phyloP scores from a whole-genome alignment of 2,888 invertebrate genomes.

The Lasioglossum zephyrum region DNA sequence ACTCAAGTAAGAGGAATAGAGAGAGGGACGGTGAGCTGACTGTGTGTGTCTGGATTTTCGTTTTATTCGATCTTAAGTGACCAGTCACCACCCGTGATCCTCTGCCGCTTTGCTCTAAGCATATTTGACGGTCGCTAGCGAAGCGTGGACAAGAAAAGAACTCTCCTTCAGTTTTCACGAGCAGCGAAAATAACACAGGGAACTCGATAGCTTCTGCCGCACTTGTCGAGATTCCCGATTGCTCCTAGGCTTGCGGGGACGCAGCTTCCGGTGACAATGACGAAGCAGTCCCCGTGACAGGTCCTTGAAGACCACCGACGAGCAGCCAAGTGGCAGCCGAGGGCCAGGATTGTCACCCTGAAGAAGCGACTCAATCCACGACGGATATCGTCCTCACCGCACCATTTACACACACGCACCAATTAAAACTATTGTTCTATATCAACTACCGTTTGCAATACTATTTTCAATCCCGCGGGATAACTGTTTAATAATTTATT shows the following conservation, averaged over 20 bases:
- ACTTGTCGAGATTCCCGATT: slow-evolving; percentile 38
- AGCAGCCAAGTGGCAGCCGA: slow-evolving; percentile 62
- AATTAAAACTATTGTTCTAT: slow-evolving; percentile 15
- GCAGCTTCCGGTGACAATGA: slow-evolving; percentile 69
- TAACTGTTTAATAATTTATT: too few species aligned
- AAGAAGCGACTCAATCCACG: slow-evolving; percentile 56
- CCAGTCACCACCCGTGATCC: not conserved
- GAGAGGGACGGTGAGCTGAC: not conserved
- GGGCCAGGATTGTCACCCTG: slow-evolving; percentile 57
- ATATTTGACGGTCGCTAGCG: not conserved
- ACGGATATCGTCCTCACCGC: slow-evolving; percentile 2
- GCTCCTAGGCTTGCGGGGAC: slow-evolving; percentile 40
- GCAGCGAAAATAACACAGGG: slow-evolving; percentile 22
- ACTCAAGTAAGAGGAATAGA: not conserved
- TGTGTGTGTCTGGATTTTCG: not conserved
- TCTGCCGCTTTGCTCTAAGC: not conserved
- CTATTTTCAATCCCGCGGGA: too few species aligned
- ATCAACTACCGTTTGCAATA: too few species aligned
- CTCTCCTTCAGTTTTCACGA: not conserved
- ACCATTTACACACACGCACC: not conserved
- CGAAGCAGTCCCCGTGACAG: slow-evolving; percentile 47
- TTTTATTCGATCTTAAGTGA: slow-evolving; percentile 2
- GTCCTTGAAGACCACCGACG: slow-evolving; percentile 59
- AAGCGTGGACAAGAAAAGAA: not conserved
- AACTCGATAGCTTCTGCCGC: slow-evolving; percentile 4